Base-by-base conservation (phyloP, 2,888 invertebrate genomes). In the Urechis unicinctus region DNA sequence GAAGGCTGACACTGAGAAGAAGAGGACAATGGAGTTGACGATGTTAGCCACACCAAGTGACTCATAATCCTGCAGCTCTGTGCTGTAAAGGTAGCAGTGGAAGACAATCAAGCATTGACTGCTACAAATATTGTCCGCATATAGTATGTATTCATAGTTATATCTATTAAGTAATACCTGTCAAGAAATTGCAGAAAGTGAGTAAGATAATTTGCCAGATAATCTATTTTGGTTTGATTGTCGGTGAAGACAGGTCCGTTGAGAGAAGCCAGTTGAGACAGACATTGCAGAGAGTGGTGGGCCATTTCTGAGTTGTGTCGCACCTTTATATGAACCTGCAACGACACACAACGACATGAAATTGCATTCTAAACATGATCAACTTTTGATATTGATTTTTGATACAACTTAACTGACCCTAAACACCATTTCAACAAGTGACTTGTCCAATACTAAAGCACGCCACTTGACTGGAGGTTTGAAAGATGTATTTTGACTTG, bases 241-340 rank as follows among this genome's bases (percentile, higher is more conserved):
- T 78, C 77, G 29, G 71, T 67, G 56, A 85, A 75, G 4, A 86
- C 77, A 2, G 79, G 77, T 3, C 87, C 87, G 70, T 83, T 84
- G 30, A 88, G 74, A 21, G 86, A 85, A 0, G 87, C 85, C 56
- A 93, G 79, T 73, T 92, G 92, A 9, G 88, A 86, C 47, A 94
- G 80, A 76, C 92, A 91, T 52, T 85, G 87, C 56, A 92, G 78
- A 0, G 89, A 87, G 60, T 88, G 87, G 72, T 87, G 87, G 6
- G 87, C 84, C 66, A 91, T 80, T 46, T 87, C 85, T 25, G 86
- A 85, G 71, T 86, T 85, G 46, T 84, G 83, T 48, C 91, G 82
- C 3, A 91, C 86, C 80, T 88, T 88, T 83, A 87, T 85, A 77
- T 91, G 91, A 36, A 80, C 67, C 78, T 79, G 63, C 28, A 68